Conservation (phyloP, 1,140 invertebrate genomes). For the Drosophila setifemur region DNA sequence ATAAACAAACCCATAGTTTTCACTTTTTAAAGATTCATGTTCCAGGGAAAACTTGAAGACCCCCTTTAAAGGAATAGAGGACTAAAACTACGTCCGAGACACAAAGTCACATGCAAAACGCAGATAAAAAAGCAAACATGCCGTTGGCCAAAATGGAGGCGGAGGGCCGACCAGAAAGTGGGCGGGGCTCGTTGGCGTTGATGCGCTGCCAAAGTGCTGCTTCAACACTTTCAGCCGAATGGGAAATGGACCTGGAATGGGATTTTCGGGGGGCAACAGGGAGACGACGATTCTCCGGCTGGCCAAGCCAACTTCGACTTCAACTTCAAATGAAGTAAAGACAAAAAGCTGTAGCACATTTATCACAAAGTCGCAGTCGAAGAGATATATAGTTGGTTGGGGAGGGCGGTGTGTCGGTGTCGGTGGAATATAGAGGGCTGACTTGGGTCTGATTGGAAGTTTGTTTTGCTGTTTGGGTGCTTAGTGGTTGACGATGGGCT, state of each 20-base stretch:
- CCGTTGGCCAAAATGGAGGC: slow-evolving; percentile 37
- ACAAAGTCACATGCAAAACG: slow-evolving; percentile 64
- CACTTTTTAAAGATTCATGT: too few species aligned
- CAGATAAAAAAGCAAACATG: slow-evolving; percentile 76
- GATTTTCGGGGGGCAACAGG: slow-evolving; percentile 5
- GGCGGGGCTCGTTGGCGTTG: slow-evolving; percentile 59
- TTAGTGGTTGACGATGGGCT: slow-evolving; percentile 74
- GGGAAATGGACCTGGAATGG: neutral
- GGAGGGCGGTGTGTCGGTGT: slow-evolving; percentile 11
- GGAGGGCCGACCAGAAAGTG: neutral
- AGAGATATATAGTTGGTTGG: too few species aligned
- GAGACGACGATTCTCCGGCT: slow-evolving; percentile 19
- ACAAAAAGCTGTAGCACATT: slow-evolving; percentile 80
- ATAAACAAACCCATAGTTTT: too few species aligned
- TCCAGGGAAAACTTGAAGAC: too few species aligned
- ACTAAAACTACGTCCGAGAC: slow-evolving; percentile 34
- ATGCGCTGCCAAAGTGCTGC: slow-evolving; percentile 78
- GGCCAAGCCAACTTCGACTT: slow-evolving; percentile 53
- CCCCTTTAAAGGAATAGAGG: neutral
- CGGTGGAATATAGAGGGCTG: too few species aligned
- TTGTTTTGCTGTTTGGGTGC: slow-evolving; percentile 75
- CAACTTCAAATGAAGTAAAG: slow-evolving; percentile 77
- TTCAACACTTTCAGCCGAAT: slow-evolving; percentile 67
- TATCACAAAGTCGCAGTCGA: slow-evolving; percentile 73
- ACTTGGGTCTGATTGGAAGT: slow-evolving; percentile 73